These are phyloP conservation scores for Anguilla rostrata DNA, from an alignment of 2,113 vertebrate species.

Conservation along the genomic window DNA sequence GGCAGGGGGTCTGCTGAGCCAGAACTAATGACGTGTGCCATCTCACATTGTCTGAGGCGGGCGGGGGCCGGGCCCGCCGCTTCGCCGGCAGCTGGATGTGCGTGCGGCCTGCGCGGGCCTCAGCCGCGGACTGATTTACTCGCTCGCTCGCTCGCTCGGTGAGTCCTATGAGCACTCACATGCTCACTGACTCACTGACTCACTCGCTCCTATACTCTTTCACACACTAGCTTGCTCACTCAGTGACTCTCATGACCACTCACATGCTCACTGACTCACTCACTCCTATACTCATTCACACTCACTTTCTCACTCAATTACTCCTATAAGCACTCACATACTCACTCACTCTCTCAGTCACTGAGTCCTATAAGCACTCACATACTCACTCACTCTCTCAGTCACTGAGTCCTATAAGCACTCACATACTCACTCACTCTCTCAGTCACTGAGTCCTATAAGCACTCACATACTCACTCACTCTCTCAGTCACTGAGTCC, in stretches of 20 bases:
- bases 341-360: conserved; percentile 31
- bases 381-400: no score
- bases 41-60: conserved; percentile 82
- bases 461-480: conserved; percentile 45
- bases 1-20: conserved; percentile 80
- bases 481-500: no score
- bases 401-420: background rate
- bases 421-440: conserved; percentile 22
- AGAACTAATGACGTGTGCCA: conserved; percentile 88
- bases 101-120: conserved; percentile 27
- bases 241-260: background rate
- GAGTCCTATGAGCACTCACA: background rate
- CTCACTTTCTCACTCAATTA: conserved; percentile 34
- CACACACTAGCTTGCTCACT: background rate
- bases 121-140: background rate
- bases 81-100: conserved; percentile 7
- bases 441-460: background rate
- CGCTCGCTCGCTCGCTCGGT: background rate
- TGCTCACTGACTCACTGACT: conserved; percentile 2
- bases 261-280: background rate
- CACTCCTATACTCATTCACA: conserved; percentile 43
- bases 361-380: no score
- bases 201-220: conserved; percentile 29
- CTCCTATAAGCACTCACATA: conserved; percentile 41
- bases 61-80: conserved; percentile 54